A percentile compares a stretch with the other conserved stretches of the same genome.
These are phyloP conservation scores for Spicauda simplicius DNA, from an alignment of 2,888 invertebrate species.

Conservation along the genomic window DNA sequence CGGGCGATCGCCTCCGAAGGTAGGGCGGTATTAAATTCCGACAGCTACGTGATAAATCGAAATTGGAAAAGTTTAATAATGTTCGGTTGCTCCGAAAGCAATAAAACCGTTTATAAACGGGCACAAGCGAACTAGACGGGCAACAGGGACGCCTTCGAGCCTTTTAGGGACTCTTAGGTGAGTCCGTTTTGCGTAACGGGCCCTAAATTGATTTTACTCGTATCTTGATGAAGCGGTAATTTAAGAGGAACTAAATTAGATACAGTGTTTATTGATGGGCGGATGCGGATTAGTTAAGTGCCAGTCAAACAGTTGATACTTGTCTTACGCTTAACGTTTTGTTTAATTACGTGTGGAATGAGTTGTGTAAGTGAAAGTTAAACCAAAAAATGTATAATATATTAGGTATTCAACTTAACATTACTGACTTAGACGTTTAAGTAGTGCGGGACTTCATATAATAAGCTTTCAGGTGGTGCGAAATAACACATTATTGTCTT, in stretches of 20 bases:
- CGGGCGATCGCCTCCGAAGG: slow-evolving; percentile 84
- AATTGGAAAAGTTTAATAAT: slow-evolving; percentile 86
- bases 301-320: background rate
- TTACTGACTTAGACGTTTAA: too few species aligned
- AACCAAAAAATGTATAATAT: too few species aligned
- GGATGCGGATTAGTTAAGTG: background rate
- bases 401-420: too few species aligned
- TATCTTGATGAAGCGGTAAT: slow-evolving; percentile 79
- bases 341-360: background rate
- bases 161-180: slow-evolving; percentile 82
- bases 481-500: too few species aligned
- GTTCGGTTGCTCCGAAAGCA: slow-evolving; percentile 86
- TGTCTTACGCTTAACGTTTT: background rate
- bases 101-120: slow-evolving; percentile 86
- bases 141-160: slow-evolving; percentile 80
- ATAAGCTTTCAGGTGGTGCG: too few species aligned
- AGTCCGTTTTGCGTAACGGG: slow-evolving; percentile 70
- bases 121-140: slow-evolving; percentile 83
- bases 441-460: too few species aligned
- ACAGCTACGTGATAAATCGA: slow-evolving; percentile 86
- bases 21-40: slow-evolving; percentile 86
- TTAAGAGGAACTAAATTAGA: slow-evolving; percentile 39
- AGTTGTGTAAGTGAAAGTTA: background rate
- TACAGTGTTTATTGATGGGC: background rate
- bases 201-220: slow-evolving; percentile 78